Base-by-base conservation (phyloP, 1,140 invertebrate species). In the Diprion similis region DNA sequence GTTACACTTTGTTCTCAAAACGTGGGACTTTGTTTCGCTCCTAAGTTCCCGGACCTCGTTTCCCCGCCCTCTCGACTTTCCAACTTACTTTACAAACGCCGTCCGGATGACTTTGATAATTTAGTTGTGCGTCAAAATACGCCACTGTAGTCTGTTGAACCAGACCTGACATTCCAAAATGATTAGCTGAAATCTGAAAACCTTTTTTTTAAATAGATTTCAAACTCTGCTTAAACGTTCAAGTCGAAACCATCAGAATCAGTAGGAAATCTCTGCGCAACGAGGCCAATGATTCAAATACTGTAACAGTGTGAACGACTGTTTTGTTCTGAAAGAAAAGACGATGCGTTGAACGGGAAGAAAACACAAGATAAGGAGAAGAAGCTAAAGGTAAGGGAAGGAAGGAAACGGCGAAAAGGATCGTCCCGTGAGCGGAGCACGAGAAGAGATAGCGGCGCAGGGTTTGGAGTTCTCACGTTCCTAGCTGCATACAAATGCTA, bases 1-100 rank as follows among this genome's bases (percentile, higher is more conserved):
- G 79, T 80, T 80, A 74, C 69, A 48, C 18, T 45, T 76, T 78
- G 73, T 59, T 68, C 73, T 69, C 73, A 75, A 69, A 77, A 70
- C 74, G 68, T n/a, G 13, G 75, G 18, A 67, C 68, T 73, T 74
- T 73, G 68, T 78, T 80, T 80, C 77, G 76, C 79, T 72, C 79
- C 71, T 68, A 46, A 78, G 66, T 73, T 69, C 75, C 68, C 70
- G 72, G 70, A 37, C 24, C 51, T 59, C n/a, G 51, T 59, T 59
- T 59, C 71, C 45, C 70, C 69, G 70, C 74, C 71, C 46, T 70
- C 48, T 73, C 37, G 18, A 18, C 65, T 69, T 17, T 15, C n/a
- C 11, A 59, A 59, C 51, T 59, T 59, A 59, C 51, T 59, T 59
- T 59, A 59, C 51, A 59, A 59, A 59, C 51, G 11, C 51, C 7